Evolutionary conservation across 2,888 invertebrate genomes (phyloP), one percentile per base, ranked within the genome.

Genomic region (Meganola albula): DNA sequence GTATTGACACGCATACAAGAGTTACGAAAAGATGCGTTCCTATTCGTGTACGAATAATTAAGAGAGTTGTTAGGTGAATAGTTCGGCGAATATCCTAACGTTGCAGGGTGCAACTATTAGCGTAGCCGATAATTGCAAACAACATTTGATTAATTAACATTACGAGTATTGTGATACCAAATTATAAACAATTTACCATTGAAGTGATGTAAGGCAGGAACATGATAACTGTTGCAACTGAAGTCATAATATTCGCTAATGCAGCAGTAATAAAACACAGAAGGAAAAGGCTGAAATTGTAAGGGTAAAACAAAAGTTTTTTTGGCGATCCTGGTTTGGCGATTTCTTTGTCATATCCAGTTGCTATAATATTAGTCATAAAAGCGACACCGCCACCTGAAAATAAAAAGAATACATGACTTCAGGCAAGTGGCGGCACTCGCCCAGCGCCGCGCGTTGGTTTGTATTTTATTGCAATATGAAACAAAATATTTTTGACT

Each of bases 111-210:
- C n/a, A n/a, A n/a, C n/a, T n/a, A n/a, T n/a, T n/a, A n/a, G n/a
- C n/a, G n/a, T n/a, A n/a, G n/a, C n/a, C n/a, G n/a, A n/a, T n/a
- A n/a, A n/a, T n/a, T n/a, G n/a, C n/a, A n/a, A n/a, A n/a, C n/a
- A n/a, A n/a, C n/a, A n/a, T n/a, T n/a, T n/a, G n/a, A n/a, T n/a
- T n/a, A n/a, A n/a, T n/a, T n/a, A n/a, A n/a, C n/a, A n/a, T n/a
- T n/a, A n/a, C n/a, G n/a, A n/a, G n/a, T n/a, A n/a, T n/a, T n/a
- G n/a, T n/a, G n/a, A n/a, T n/a, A n/a, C n/a, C n/a, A n/a, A n/a
- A n/a, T n/a, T n/a, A n/a, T n/a, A n/a, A n/a, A n/a, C n/a, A 40
- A 49, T n/a, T 42, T 49, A 77, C 77, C 66, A 73, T 54, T 27
- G 55, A 48, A 3, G 75, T 10, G 3, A 76, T 44, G 10, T 67